Conservation (phyloP, 1,140 invertebrate genomes). For the Leptinotarsa lineolata region DNA sequence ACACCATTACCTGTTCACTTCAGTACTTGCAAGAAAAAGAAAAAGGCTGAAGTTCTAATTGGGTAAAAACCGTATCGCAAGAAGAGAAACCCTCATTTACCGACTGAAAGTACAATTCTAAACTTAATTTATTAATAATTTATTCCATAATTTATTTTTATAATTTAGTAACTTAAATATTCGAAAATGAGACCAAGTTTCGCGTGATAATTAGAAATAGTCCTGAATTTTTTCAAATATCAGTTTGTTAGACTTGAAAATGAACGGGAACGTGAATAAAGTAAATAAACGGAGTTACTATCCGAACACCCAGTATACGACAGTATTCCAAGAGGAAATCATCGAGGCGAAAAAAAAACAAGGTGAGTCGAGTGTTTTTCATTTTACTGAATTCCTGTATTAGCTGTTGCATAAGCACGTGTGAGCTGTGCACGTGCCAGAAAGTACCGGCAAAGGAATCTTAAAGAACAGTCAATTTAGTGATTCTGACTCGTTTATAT, state of each 20-base stretch:
- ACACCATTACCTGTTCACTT: slow-evolving; percentile 11
- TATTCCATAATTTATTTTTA: neutral
- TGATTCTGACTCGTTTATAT: no score
- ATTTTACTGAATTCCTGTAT: no score
- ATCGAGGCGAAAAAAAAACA: slow-evolving; percentile 2
- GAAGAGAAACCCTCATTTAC: neutral
- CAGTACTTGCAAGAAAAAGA: neutral
- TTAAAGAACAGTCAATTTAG: no score
- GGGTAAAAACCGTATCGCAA: neutral
- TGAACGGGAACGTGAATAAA: neutral
- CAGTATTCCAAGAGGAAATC: slow-evolving; percentile 1
- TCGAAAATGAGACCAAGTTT: neutral
- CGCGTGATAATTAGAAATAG: neutral
- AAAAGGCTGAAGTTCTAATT: slow-evolving; percentile 4
- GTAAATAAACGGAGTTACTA: neutral
- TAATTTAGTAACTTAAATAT: neutral
- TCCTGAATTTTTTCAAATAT: neutral
- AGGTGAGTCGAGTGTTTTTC: neutral
- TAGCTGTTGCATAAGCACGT: no score
- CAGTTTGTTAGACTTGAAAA: neutral
- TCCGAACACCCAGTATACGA: neutral
- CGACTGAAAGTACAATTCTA: neutral
- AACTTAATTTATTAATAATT: neutral
- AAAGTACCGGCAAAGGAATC: no score
- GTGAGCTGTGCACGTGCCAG: no score